These are phyloP conservation scores for Zapornia atra DNA, from an alignment of 2,113 vertebrate genomes.

Conservation along the genomic window DNA sequence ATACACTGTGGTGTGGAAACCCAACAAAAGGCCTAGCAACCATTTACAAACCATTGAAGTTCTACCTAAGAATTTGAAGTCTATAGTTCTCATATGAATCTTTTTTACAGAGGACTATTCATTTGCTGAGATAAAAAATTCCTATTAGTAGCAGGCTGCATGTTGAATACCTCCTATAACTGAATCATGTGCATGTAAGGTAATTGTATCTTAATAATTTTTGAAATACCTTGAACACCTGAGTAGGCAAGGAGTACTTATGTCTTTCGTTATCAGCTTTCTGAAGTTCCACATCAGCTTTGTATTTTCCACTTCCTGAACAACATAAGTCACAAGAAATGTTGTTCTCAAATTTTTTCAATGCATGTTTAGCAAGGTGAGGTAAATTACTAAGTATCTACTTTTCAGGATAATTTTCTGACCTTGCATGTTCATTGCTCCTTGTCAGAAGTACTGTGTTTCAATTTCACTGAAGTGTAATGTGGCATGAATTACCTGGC, in stretches of 20 bases:
- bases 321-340: background rate
- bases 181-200: fast-evolving
- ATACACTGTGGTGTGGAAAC: background rate
- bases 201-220: background rate
- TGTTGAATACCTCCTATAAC: background rate
- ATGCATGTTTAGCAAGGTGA: background rate
- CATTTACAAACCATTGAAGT: background rate
- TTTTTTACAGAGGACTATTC: background rate
- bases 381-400: background rate
- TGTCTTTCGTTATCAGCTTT: background rate
- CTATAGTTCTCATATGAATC: background rate
- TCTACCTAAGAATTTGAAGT: background rate
- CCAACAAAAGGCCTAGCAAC: background rate
- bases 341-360: background rate
- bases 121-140: background rate
- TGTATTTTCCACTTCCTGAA: background rate
- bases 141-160: background rate
- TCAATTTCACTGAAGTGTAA: background rate
- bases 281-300: background rate
- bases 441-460: background rate
- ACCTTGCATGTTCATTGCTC: background rate
- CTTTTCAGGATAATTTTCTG: background rate
- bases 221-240: background rate
- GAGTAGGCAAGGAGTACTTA: background rate
- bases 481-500: background rate